These are phyloP conservation scores for Macrosoma leucophasiata DNA, from an alignment of 2,888 invertebrate species.

Conservation along the genomic window DNA sequence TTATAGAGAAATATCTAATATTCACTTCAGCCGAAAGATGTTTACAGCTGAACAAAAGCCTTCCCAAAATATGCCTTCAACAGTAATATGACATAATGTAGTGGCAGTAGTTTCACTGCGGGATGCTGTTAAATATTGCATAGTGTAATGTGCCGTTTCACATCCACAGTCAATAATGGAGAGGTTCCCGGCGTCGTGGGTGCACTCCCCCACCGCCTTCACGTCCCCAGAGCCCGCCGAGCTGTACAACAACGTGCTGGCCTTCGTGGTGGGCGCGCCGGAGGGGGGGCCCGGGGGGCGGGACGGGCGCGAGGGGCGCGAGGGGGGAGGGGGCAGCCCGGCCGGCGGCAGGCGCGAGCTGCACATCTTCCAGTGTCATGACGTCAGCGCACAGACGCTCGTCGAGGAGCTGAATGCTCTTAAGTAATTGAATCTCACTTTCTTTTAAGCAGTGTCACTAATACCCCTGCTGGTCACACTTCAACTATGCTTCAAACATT, in stretches of 20 bases:
- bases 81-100: too few relatives aligned
- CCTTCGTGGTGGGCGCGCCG: constrained; percentile 91
- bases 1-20: too few relatives aligned
- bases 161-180: constrained; percentile 92
- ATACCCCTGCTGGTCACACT: too few relatives aligned
- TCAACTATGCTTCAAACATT: too few relatives aligned
- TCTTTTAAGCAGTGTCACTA: too few relatives aligned
- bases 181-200: constrained; percentile 93
- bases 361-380: constrained; percentile 95
- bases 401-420: constrained; percentile 85
- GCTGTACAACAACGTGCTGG: constrained; percentile 98
- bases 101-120: too few relatives aligned
- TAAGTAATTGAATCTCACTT: too few relatives aligned
- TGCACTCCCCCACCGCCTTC: constrained; percentile 98
- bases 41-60: too few relatives aligned
- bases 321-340: constrained; percentile 29
- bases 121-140: too few relatives aligned
- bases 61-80: not conserved
- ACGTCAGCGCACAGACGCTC: constrained; percentile 84
- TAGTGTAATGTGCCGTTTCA: too few relatives aligned
- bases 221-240: constrained; percentile 97
- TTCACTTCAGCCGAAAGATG: not conserved
- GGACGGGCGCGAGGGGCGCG: constrained; percentile 23
- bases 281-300: constrained; percentile 28
- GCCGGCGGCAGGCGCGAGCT: constrained; percentile 84